Evolutionary conservation across 1,140 invertebrate species (phyloP).

Genomic region (Pachypeltis micranthus): DNA sequence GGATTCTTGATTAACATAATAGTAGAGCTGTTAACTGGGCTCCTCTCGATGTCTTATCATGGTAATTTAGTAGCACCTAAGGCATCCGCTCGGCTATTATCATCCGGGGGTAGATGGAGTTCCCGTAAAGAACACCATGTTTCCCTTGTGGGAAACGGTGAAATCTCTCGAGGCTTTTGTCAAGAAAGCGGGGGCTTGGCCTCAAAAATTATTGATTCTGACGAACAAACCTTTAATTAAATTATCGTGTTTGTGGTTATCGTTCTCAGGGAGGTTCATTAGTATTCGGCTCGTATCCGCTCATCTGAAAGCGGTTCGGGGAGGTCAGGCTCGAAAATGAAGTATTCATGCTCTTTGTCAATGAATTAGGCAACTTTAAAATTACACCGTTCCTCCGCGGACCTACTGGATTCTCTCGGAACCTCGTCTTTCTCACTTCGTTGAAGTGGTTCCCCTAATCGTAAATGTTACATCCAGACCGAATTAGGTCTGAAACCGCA

Average conservation of each 20-base stretch:
- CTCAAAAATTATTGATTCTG: conserved; percentile 3
- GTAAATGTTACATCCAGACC: too few species aligned
- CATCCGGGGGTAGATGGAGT: background rate
- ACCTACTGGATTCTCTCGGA: too few species aligned
- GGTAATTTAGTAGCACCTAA: conserved; percentile 6
- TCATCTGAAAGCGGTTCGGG: too few species aligned
- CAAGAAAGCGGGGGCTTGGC: too few species aligned
- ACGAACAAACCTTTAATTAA: background rate
- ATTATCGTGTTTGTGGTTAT: background rate
- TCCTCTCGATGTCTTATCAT: conserved; percentile 3
- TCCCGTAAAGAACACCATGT: background rate
- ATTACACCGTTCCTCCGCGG: too few species aligned
- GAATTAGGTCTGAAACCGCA: too few species aligned
- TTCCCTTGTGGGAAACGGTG: background rate
- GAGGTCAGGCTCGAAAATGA: too few species aligned
- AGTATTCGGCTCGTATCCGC: background rate
- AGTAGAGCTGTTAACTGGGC: conserved; percentile 6
- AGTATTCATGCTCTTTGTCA: too few species aligned
- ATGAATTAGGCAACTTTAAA: too few species aligned
- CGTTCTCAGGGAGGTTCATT: background rate
- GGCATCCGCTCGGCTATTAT: background rate
- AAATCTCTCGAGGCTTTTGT: too few species aligned
- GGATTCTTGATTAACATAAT: conserved; percentile 1
- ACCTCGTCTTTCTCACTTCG: too few species aligned
- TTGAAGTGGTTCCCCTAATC: too few species aligned